These are phyloP conservation scores for Ornithoptera alexandrae DNA, from an alignment of 2,888 invertebrate genomes.

Conservation along the genomic window DNA sequence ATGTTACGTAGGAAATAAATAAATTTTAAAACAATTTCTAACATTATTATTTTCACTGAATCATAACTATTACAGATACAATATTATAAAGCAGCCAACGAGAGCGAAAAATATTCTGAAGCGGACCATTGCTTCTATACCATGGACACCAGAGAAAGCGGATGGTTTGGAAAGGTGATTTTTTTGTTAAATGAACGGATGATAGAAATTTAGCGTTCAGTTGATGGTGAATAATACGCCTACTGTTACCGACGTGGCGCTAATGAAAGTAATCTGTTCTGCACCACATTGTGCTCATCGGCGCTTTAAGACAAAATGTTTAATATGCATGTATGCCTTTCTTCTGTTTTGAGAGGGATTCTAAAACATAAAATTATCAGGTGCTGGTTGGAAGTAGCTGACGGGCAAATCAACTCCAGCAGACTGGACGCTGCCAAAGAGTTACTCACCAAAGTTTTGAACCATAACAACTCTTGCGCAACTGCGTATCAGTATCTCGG, in stretches of 20 bases:
- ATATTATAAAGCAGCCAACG: conserved; percentile 93
- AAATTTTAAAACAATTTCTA: too few species aligned
- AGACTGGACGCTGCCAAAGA: conserved; percentile 93
- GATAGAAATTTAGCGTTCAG: too few species aligned
- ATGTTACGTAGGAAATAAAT: too few species aligned
- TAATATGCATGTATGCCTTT: not conserved
- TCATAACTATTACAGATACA: conserved; percentile 77
- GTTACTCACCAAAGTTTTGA: conserved; percentile 86
- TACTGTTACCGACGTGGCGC: too few species aligned
- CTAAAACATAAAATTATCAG: conserved; percentile 49
- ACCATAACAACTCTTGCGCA: conserved; percentile 92
- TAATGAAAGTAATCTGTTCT: too few species aligned
- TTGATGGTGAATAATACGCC: too few species aligned
- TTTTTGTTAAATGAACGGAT: too few species aligned
- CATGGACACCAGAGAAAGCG: conserved; percentile 97
- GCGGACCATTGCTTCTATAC: conserved; percentile 86
- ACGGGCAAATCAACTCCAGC: conserved; percentile 85
- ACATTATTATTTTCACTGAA: not conserved
- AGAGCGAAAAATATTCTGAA: conserved; percentile 96
- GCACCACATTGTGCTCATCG: too few species aligned
- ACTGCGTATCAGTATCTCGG: conserved; percentile 92
- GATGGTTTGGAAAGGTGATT: conserved; percentile 90
- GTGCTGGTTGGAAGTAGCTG: conserved; percentile 96
- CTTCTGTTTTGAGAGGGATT: too few species aligned
- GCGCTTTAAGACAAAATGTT: not conserved